These are phyloP conservation scores for Idris sp. DNA, from an alignment of 1,140 invertebrate genomes.

Conservation along the genomic window DNA sequence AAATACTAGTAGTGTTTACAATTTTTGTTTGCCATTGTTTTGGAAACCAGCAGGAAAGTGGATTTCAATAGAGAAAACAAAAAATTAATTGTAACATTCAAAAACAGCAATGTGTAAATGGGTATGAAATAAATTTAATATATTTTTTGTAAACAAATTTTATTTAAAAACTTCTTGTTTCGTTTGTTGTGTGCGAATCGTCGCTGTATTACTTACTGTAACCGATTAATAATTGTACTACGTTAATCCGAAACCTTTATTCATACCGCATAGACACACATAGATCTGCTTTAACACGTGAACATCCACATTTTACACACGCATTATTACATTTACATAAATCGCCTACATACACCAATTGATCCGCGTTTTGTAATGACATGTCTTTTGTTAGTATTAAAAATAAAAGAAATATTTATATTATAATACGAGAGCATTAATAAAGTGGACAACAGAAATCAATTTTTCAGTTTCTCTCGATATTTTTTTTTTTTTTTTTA, in stretches of 20 bases:
- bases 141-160: too few relatives aligned
- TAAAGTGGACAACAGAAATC: constrained; percentile 6
- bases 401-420: constrained; percentile 12
- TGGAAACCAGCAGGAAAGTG: too few relatives aligned
- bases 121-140: too few relatives aligned
- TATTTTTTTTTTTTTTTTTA: too few relatives aligned
- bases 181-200: constrained; percentile 65
- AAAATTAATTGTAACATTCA: too few relatives aligned
- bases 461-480: too few relatives aligned
- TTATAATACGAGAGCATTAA: constrained; percentile 29
- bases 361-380: constrained; percentile 29
- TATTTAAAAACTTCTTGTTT: constrained; percentile 59
- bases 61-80: too few relatives aligned
- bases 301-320: constrained; percentile 31
- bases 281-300: constrained; percentile 40
- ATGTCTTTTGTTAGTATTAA: constrained; percentile 18
- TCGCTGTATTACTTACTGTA: constrained; percentile 73
- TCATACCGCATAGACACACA: constrained; percentile 66
- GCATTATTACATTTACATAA: constrained; percentile 16
- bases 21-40: constrained; percentile 70
- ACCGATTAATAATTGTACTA: constrained; percentile 73
- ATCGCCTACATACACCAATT: constrained; percentile 26
- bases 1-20: constrained; percentile 73
- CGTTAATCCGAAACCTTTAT: constrained; percentile 64
- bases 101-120: too few relatives aligned